Evolutionary conservation across 2,888 invertebrate genomes (phyloP).

Genomic region (Sphaerophoria rueppellii): DNA sequence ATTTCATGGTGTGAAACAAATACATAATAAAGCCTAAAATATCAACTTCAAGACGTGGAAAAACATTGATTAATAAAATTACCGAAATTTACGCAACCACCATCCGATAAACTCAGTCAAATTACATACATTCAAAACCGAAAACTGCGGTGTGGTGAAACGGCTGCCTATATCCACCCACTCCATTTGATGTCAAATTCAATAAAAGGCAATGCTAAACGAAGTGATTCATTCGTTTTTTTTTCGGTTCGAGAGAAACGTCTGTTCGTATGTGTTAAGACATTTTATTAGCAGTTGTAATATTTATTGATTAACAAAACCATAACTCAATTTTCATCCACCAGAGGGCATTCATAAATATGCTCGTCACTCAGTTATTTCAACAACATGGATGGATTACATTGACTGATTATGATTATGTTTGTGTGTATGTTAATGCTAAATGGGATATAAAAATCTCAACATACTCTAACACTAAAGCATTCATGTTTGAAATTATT

Average conservation of each 20-base stretch:
- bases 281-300: neutral
- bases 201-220: conserved; percentile 18
- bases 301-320: conserved; percentile 42
- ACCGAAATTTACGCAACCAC: neutral
- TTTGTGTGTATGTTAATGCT: neutral
- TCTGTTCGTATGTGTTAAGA: conserved; percentile 4
- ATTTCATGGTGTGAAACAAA: too few species aligned
- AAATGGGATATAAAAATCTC: conserved; percentile 11
- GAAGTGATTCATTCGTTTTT: conserved; percentile 37
- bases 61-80: neutral
- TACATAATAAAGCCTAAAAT: too few species aligned
- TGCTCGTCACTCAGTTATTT: neutral
- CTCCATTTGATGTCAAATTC: conserved; percentile 7
- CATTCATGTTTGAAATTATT: neutral
- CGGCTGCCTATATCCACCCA: too few species aligned
- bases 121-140: neutral
- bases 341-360: neutral
- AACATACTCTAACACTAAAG: conserved; percentile 5
- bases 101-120: neutral
- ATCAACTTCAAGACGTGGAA: neutral
- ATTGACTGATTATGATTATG: neutral
- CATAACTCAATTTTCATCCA: conserved; percentile 28
- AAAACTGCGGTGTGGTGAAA: neutral
- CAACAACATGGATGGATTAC: conserved; percentile 3
- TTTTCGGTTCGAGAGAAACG: too few species aligned